Evolutionary conservation across 1,140 invertebrate species (phyloP).

Genomic region (Trichomalopsis sarcophagae): DNA sequence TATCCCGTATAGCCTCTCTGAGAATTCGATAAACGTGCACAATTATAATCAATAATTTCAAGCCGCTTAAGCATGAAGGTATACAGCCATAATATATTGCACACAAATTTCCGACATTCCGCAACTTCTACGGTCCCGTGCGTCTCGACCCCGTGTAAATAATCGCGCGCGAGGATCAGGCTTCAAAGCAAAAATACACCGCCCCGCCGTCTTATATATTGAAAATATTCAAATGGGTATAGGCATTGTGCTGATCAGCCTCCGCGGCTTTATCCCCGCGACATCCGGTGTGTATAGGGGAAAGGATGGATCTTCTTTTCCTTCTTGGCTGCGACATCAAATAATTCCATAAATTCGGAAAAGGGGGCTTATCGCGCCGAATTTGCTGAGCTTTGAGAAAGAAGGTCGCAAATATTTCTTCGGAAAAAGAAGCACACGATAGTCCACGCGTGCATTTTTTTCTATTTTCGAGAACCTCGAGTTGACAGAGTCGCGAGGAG

Average conservation of each 20-base stretch:
- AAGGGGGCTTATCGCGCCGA: neutral
- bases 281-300: neutral
- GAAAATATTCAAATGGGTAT: slow-evolving; percentile 51
- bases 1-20: neutral
- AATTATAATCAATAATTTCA: neutral
- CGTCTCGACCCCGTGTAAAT: neutral
- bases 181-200: slow-evolving; percentile 18
- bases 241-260: slow-evolving; percentile 26
- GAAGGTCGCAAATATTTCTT: no score
- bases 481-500: no score
- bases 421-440: no score
- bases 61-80: no score
- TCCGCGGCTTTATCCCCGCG: neutral
- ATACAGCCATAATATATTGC: neutral
- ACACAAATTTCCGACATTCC: neutral
- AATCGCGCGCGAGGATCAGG: neutral
- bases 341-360: slow-evolving; percentile 27
- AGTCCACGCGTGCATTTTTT: no score
- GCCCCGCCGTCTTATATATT: slow-evolving; percentile 47
- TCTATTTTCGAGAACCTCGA: no score
- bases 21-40: no score
- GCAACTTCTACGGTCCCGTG: neutral
- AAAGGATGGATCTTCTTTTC: neutral
- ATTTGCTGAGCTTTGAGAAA: neutral
- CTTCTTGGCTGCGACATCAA: neutral